Conservation (phyloP, 2,888 invertebrate species). For the Automeris io region DNA sequence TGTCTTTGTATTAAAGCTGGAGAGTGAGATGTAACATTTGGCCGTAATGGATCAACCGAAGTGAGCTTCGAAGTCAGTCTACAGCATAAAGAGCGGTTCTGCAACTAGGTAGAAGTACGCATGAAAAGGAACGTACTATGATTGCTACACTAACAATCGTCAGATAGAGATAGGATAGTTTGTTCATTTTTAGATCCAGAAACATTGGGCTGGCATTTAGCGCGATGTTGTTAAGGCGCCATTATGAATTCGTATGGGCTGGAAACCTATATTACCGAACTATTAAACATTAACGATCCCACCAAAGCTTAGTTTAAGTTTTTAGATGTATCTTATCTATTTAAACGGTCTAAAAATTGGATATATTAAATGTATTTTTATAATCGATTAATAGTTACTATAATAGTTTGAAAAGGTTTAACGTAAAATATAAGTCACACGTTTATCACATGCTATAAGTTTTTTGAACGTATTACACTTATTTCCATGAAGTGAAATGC, state of each 20-base stretch:
- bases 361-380: slow-evolving; percentile 37
- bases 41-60: too few relatives aligned
- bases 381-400: slow-evolving; percentile 23
- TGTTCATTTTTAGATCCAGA: too few relatives aligned
- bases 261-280: slow-evolving; percentile 48
- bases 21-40: too few relatives aligned
- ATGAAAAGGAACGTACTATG: too few relatives aligned
- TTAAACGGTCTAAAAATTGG: slow-evolving; percentile 37
- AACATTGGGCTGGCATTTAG: slow-evolving; percentile 6
- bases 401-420: slow-evolving; percentile 11
- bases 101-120: too few relatives aligned
- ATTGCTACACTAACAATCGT: too few relatives aligned
- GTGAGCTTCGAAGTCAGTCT: too few relatives aligned
- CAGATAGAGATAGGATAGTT: too few relatives aligned
- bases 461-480: slow-evolving; percentile 5
- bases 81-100: too few relatives aligned
- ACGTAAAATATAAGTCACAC: slow-evolving; percentile 11
- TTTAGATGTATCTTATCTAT: slow-evolving; percentile 53
- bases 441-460: slow-evolving; percentile 12
- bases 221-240: slow-evolving; percentile 12
- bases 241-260: slow-evolving; percentile 17
- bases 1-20: too few relatives aligned
- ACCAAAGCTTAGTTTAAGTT: slow-evolving; percentile 73
- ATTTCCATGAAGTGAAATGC: too few relatives aligned
- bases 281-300: slow-evolving; percentile 67